Conservation (phyloP, 1,140 invertebrate genomes). For the Cherax quadricarinatus region DNA sequence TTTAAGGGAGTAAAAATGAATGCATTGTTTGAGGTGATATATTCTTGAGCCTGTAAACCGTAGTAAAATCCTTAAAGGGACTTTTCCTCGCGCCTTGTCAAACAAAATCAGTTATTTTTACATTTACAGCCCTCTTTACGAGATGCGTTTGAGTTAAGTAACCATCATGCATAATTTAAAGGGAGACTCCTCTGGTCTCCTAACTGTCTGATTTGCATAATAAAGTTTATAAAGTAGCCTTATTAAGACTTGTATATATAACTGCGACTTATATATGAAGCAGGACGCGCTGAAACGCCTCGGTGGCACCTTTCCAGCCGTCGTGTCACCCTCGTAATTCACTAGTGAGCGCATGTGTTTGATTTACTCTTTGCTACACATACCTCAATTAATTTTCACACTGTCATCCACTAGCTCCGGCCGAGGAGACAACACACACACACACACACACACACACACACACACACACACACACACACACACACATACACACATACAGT, state of each 20-base stretch:
- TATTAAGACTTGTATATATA: neutral
- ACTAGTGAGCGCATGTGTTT: neutral
- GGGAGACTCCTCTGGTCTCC: neutral
- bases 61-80: neutral
- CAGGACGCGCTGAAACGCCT: neutral
- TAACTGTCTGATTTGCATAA: neutral
- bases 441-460: conserved; percentile 11
- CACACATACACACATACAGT: conserved; percentile 28
- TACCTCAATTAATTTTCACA: conserved; percentile 25
- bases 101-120: neutral
- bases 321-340: neutral
- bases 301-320: neutral
- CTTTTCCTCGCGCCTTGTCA: neutral
- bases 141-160: neutral
- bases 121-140: neutral
- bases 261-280: neutral
- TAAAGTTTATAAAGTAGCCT: neutral
- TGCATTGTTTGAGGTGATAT: conserved; percentile 55
- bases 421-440: neutral
- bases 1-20: conserved; percentile 60
- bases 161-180: neutral
- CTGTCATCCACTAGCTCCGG: neutral
- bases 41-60: conserved; percentile 36
- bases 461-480: conserved; percentile 15
- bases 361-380: conserved; percentile 6